phyloP scores from a whole-genome alignment of 2,888 invertebrate genomes.

The Cloeon dipterum region DNA sequence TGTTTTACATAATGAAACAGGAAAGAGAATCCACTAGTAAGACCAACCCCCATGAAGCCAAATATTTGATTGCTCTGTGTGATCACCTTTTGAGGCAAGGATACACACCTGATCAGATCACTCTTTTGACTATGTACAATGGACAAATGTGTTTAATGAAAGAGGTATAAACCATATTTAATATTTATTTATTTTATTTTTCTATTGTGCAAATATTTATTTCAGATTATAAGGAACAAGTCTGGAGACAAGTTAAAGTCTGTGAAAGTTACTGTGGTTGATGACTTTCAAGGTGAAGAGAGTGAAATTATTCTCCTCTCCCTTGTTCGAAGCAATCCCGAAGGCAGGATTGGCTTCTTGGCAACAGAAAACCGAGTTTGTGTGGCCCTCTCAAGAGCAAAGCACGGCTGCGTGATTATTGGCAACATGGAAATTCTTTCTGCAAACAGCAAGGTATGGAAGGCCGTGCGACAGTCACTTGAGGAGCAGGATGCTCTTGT shows the following conservation, averaged over 20 bases:
- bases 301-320: conserved; percentile 55
- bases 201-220: neutral
- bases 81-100: conserved; percentile 34
- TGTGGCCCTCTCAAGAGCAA: conserved; percentile 53
- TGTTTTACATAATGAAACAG: too few species aligned
- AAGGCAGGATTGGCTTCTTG: conserved; percentile 45
- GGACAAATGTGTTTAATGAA: conserved; percentile 39
- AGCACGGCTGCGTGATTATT: conserved; percentile 43
- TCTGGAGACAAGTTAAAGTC: too few species aligned
- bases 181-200: too few species aligned
- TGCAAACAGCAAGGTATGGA: conserved; percentile 29
- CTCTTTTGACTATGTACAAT: conserved; percentile 46
- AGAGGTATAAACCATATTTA: conserved; percentile 16
- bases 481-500: conserved; percentile 27
- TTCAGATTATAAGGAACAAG: too few species aligned
- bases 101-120: conserved; percentile 35
- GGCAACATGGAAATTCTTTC: conserved; percentile 41
- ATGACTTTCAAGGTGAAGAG: conserved; percentile 66
- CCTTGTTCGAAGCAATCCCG: conserved; percentile 47
- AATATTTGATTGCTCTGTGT: conserved; percentile 33
- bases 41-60: conserved; percentile 37
- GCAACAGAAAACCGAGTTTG: conserved; percentile 45
- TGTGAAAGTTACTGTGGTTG: conserved; percentile 40
- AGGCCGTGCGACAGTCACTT: conserved; percentile 24
- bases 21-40: conserved; percentile 30